Evolutionary conservation across 2,888 invertebrate genomes (phyloP).

Genomic region (Gastracanthus pulcherrimus): DNA sequence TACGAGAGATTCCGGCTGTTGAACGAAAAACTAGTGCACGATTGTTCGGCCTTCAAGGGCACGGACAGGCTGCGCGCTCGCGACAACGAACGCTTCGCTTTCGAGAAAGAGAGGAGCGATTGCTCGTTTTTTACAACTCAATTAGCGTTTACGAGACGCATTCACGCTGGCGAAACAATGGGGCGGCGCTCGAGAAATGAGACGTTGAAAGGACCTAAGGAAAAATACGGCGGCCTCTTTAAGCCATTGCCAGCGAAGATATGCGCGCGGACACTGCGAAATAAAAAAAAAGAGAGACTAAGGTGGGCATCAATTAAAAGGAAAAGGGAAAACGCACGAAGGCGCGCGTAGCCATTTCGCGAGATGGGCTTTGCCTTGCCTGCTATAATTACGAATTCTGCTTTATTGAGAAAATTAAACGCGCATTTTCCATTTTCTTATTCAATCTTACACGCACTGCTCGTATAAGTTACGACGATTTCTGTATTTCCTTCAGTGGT

Average conservation of each 20-base stretch:
- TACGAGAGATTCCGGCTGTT: no score
- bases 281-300: not conserved
- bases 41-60: no score
- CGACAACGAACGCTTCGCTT: no score
- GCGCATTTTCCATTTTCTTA: slow-evolving; percentile 2
- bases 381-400: not conserved
- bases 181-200: slow-evolving; percentile 27
- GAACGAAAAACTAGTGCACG: no score
- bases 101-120: not conserved
- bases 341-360: not conserved
- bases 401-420: slow-evolving; percentile 8
- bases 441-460: no score
- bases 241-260: not conserved
- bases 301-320: no score
- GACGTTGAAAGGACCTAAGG: slow-evolving; percentile 2
- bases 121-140: slow-evolving; percentile 36
- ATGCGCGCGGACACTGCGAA: not conserved
- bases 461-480: no score
- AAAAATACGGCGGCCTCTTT: not conserved
- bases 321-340: not conserved
- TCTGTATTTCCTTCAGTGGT: no score
- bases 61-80: not conserved
- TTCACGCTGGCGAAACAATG: slow-evolving; percentile 28
- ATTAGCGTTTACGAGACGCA: slow-evolving; percentile 49
- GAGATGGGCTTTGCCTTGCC: not conserved